These are phyloP conservation scores for Myotis findleyi DNA, from an alignment of 2,797 vertebrate genomes.

Conservation along the genomic window DNA sequence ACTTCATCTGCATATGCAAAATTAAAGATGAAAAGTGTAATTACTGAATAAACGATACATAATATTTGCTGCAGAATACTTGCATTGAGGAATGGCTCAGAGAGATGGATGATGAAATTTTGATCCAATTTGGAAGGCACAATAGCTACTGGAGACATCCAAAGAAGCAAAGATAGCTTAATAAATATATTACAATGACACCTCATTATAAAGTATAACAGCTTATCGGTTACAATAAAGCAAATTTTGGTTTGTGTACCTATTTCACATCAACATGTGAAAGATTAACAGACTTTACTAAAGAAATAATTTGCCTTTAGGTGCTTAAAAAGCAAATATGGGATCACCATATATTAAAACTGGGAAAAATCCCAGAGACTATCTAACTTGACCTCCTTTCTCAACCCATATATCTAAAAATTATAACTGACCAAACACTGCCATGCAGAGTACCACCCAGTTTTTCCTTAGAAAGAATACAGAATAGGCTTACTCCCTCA, in stretches of 20 bases:
- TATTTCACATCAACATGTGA: neutral
- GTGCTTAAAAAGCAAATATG: conserved; percentile 6
- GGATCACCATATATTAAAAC: neutral
- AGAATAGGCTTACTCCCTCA: neutral
- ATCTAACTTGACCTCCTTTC: neutral
- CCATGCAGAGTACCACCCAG: neutral
- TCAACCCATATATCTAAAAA: neutral
- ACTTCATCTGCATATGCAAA: neutral
- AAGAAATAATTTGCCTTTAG: neutral
- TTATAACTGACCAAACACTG: neutral
- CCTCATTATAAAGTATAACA: neutral
- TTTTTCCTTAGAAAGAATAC: neutral
- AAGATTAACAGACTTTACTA: neutral
- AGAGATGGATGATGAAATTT: neutral
- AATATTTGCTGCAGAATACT: neutral
- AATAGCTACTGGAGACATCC: neutral
- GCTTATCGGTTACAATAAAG: neutral
- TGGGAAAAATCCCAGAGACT: neutral
- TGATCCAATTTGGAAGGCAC: conserved; percentile 20
- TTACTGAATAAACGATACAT: neutral
- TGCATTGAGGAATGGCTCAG: neutral
- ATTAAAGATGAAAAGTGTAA: neutral
- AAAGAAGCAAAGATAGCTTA: conserved; percentile 21
- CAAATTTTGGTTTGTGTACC: neutral
- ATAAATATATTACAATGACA: neutral